phyloP scores from a whole-genome alignment of 1,140 invertebrate species.

The Drosophila sulfurigaster region DNA sequence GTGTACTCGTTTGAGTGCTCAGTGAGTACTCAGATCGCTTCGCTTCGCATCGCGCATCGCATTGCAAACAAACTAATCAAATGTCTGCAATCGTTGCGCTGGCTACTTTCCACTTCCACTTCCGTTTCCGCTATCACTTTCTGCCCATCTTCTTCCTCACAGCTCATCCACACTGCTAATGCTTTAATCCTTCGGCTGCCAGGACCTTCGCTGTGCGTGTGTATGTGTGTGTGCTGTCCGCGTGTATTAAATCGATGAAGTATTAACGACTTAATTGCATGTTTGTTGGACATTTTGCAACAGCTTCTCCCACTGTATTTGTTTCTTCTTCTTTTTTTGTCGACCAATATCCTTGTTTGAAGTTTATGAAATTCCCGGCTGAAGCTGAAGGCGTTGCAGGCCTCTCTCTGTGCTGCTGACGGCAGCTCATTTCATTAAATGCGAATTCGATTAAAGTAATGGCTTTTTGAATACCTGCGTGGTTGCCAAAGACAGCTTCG shows the following conservation, averaged over 20 bases:
- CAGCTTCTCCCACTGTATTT: background rate
- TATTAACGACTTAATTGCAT: slow-evolving; percentile 84
- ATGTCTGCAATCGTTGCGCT: slow-evolving; percentile 68
- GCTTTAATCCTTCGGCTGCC: slow-evolving; percentile 70
- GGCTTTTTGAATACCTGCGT: slow-evolving; percentile 64
- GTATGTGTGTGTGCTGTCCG: slow-evolving; percentile 40
- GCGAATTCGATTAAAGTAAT: slow-evolving; percentile 81
- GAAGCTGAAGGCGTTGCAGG: slow-evolving; percentile 64
- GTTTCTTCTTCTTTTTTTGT: background rate
- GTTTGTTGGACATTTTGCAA: slow-evolving; percentile 77
- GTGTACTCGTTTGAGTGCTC: slow-evolving; percentile 6
- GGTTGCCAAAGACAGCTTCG: background rate
- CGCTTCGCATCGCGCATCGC: slow-evolving; percentile 12
- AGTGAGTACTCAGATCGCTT: slow-evolving; percentile 6
- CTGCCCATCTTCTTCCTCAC: background rate
- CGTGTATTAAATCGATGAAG: slow-evolving; percentile 80
- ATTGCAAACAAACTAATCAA: slow-evolving; percentile 75
- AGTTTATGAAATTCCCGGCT: slow-evolving; percentile 57
- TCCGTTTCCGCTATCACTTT: slow-evolving; percentile 30
- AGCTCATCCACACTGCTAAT: slow-evolving; percentile 69
- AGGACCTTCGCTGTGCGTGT: slow-evolving; percentile 11
- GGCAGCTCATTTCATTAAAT: slow-evolving; percentile 70
- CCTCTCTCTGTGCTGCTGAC: background rate
- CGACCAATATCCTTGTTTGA: slow-evolving; percentile 43
- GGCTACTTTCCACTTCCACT: slow-evolving; percentile 62